Percentiles rank a stretch among this genome's conserved stretches.
phyloP scores from a whole-genome alignment of 1,140 invertebrate species.

The Amphibalanus amphitrite region DNA sequence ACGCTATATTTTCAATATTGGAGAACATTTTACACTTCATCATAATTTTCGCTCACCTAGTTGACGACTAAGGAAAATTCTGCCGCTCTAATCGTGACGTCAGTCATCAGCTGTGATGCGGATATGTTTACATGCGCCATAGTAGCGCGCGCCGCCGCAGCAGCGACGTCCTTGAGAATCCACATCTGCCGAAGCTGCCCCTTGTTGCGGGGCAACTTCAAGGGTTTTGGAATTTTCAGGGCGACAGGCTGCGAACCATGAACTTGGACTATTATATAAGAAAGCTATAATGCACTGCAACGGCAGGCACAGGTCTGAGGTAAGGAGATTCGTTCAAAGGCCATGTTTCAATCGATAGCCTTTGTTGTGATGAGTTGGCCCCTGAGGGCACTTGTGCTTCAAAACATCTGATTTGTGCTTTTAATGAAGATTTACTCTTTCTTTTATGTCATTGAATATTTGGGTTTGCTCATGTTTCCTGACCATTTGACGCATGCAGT shows the following conservation, averaged over 20 bases:
- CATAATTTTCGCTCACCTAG: too few species aligned
- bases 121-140: not conserved
- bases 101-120: not conserved
- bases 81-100: not conserved
- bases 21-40: too few species aligned
- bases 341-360: not conserved
- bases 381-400: not conserved
- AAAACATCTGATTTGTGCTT: not conserved
- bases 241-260: not conserved
- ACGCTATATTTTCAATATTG: too few species aligned
- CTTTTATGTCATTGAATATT: too few species aligned
- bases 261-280: not conserved
- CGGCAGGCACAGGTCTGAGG: conserved; percentile 1
- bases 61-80: too few species aligned
- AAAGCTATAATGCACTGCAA: not conserved
- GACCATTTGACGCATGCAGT: too few species aligned
- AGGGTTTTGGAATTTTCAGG: not conserved
- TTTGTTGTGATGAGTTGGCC: not conserved
- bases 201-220: not conserved
- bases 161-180: not conserved
- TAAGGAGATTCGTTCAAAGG: not conserved
- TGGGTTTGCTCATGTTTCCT: too few species aligned
- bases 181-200: not conserved
- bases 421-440: too few species aligned
- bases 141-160: not conserved